Evolutionary conservation across 2,113 vertebrate species (phyloP), one percentile per base, ranked within the genome.

Genomic region (Nesoenas mayeri): DNA sequence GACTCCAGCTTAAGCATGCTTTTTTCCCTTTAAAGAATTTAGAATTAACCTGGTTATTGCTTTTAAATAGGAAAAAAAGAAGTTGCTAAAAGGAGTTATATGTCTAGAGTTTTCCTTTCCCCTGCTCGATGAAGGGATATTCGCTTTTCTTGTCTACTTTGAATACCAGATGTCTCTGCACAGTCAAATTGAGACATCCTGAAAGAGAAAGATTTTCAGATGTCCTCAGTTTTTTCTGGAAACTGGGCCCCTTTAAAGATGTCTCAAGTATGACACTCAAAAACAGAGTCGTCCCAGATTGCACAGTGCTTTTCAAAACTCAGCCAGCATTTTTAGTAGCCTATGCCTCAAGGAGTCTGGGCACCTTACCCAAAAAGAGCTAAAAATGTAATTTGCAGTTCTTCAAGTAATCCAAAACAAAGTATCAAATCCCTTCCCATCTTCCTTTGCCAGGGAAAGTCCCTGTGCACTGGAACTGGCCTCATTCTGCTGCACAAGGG

Each of bases 351-450:
- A 90, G 82, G 83, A 94, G 85, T 96, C 92, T 96, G 95, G 95
- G 90, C 95, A 94, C 70, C 93, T 96, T 94, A 94, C 92, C 91
- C 96, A 93, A 65, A 96, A 95, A 84, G 77, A 94, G 83, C 85
- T 93, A 95, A 95, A 96, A 96, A 95, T 91, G 85, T 92, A 88
- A 93, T 95, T 95, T 97, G 88, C 95, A 97, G 82, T 84, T 94
- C 82, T 91, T 93, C 85, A 93, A 92, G 95, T 92, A 86, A 93
- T 95, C 79, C 88, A 92, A 95, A 97, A 94, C 82, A 88, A 95
- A 96, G 83, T 93, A 95, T 95, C 92, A 91, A 95, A 92, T 96
- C 88, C 92, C 75, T 96, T 93, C 95, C 82, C 79, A 85, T 88
- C 53, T 62, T 91, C 57, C 32, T 79, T 75, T 71, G 93, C 96